Evolutionary conservation across 1,140 invertebrate species (phyloP).

Genomic region (Trichogramma pretiosum): DNA sequence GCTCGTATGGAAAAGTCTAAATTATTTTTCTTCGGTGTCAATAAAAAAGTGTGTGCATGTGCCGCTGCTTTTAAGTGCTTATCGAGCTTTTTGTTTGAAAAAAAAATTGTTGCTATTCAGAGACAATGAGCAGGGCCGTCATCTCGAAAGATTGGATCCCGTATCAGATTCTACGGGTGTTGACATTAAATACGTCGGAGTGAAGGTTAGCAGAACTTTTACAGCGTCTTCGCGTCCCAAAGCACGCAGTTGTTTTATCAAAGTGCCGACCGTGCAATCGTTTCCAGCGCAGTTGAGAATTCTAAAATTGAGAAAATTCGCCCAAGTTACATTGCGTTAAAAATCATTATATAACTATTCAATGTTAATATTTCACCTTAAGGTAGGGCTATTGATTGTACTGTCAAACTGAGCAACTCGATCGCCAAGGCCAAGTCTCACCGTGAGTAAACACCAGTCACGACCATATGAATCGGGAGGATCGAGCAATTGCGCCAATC

Average conservation of each 20-base stretch:
- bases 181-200: conserved; percentile 35
- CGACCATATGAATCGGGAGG: conserved; percentile 68
- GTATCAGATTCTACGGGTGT: conserved; percentile 38
- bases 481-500: conserved; percentile 59
- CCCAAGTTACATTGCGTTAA: too few relatives aligned
- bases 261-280: conserved; percentile 35
- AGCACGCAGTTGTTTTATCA: conserved; percentile 36
- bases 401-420: conserved; percentile 41
- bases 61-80: too few relatives aligned
- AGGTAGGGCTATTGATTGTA: conserved; percentile 38
- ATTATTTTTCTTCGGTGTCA: too few relatives aligned
- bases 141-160: conserved; percentile 44
- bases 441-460: conserved; percentile 76
- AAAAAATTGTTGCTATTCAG: too few relatives aligned
- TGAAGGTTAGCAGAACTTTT: conserved; percentile 36
- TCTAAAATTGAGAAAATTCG: conserved; percentile 22
- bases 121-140: conserved; percentile 36
- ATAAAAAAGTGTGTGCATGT: too few relatives aligned
- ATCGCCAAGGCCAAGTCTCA: conserved; percentile 55
- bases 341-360: too few relatives aligned
- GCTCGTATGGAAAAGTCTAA: background rate
- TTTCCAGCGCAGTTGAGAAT: conserved; percentile 33
- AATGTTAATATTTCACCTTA: conserved; percentile 30
- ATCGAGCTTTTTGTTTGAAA: too few relatives aligned
- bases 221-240: conserved; percentile 40